Conservation (phyloP, 2,888 invertebrate genomes). For the Ophioninae sp. region DNA sequence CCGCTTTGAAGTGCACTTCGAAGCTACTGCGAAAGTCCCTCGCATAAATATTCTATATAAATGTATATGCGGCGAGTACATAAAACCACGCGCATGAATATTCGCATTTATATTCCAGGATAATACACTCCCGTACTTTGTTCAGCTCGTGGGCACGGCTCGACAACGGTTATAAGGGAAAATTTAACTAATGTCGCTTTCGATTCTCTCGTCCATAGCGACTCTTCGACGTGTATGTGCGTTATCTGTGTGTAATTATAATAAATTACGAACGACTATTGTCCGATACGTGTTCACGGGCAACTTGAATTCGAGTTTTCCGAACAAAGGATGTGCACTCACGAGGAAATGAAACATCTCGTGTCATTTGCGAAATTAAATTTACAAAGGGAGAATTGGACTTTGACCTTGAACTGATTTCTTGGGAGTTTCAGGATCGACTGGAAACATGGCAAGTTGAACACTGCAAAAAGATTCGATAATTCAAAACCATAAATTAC, state of each 20-base stretch:
- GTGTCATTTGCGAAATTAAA: not conserved
- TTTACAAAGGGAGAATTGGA: not conserved
- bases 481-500: no score
- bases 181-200: constrained; percentile 40
- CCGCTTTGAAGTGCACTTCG: constrained; percentile 35
- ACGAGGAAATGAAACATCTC: not conserved
- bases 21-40: constrained; percentile 21
- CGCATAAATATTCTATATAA: constrained; percentile 59
- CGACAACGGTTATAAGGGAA: constrained; percentile 27
- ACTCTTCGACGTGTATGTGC: constrained; percentile 7
- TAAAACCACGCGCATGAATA: constrained; percentile 61
- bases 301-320: not conserved
- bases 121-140: constrained; percentile 52
- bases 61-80: constrained; percentile 42
- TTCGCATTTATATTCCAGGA: constrained; percentile 64
- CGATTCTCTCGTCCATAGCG: constrained; percentile 22
- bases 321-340: not conserved
- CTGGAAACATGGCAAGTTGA: no score
- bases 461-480: no score
- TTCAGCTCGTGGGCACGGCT: not conserved
- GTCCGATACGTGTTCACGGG: not conserved
- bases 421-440: not conserved
- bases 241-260: not conserved
- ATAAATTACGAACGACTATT: constrained; percentile 34
- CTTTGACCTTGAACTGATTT: not conserved